Evolutionary conservation across 2,113 vertebrate genomes (phyloP).

Genomic region (Eurystomus gularis): DNA sequence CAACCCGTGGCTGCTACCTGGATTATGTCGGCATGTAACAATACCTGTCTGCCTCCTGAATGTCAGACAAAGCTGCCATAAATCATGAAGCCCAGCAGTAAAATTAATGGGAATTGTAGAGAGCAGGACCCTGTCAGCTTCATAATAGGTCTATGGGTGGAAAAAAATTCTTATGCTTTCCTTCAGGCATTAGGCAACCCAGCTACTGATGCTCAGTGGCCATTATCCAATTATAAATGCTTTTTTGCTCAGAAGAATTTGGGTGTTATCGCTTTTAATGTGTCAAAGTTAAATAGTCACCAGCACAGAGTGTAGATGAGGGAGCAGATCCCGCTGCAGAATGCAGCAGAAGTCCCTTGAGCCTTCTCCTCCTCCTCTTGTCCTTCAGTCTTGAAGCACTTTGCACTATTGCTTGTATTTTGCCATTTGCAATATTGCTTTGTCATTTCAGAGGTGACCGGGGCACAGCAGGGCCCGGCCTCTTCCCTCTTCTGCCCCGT

Average conservation of each 20-base stretch:
- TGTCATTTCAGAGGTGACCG: neutral
- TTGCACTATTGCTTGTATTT: accelerated
- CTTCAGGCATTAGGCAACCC: constrained; percentile 13
- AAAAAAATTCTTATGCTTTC: constrained; percentile 41
- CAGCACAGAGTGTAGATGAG: neutral
- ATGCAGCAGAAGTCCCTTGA: accelerated
- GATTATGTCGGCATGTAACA: constrained; percentile 18
- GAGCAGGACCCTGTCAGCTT: constrained; percentile 54
- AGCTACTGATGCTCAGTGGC: constrained; percentile 3
- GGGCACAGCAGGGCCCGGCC: neutral
- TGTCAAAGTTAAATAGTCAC: neutral
- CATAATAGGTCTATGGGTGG: constrained; percentile 25
- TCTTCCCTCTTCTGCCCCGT: neutral
- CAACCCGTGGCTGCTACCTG: neutral
- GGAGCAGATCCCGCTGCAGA: neutral
- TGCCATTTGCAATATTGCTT: neutral
- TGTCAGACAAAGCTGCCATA: constrained; percentile 57
- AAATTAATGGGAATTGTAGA: constrained; percentile 48
- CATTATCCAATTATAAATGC: constrained; percentile 41
- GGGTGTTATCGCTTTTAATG: neutral
- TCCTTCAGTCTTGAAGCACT: neutral
- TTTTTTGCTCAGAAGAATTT: constrained; percentile 31
- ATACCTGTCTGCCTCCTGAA: constrained; percentile 49
- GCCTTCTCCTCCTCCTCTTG: neutral
- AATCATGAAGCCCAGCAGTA: constrained; percentile 57